Conservation (phyloP, 1,140 invertebrate genomes). For the Phenacoccus solenopsis region DNA sequence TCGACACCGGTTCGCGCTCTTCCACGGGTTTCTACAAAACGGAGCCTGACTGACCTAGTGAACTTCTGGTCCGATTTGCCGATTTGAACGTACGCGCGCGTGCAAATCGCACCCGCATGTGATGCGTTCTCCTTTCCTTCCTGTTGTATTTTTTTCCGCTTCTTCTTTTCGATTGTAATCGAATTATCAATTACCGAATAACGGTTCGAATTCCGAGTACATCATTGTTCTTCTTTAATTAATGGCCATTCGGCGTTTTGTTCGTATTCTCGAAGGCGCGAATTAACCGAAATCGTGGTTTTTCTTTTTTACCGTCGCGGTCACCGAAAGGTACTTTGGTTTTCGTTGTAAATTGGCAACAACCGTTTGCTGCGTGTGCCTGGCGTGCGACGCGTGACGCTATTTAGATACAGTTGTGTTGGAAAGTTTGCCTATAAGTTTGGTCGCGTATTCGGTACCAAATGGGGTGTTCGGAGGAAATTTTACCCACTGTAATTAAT, state of each 20-base stretch:
- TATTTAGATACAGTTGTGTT: too few relatives aligned
- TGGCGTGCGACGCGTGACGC: too few relatives aligned
- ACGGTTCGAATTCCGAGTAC: neutral
- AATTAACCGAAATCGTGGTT: neutral
- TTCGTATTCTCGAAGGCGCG: too few relatives aligned
- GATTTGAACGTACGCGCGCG: neutral
- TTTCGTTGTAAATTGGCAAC: too few relatives aligned
- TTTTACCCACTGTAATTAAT: too few relatives aligned
- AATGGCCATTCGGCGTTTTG: too few relatives aligned
- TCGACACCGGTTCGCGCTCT: neutral
- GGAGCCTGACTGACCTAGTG: slow-evolving; percentile 9
- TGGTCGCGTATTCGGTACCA: too few relatives aligned
- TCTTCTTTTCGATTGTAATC: slow-evolving; percentile 15
- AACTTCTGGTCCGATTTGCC: slow-evolving; percentile 6
- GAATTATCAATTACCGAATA: neutral
- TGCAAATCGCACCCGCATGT: neutral
- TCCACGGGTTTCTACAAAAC: neutral
- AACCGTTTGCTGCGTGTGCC: too few relatives aligned
- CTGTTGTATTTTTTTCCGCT: neutral
- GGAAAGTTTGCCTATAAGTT: too few relatives aligned
- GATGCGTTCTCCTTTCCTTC: neutral
- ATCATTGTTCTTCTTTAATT: too few relatives aligned
- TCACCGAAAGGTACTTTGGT: too few relatives aligned
- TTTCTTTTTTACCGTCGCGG: neutral
- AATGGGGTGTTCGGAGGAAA: too few relatives aligned